Evolutionary conservation across 2,113 vertebrate species (phyloP).

Genomic region (Otus sunia): DNA sequence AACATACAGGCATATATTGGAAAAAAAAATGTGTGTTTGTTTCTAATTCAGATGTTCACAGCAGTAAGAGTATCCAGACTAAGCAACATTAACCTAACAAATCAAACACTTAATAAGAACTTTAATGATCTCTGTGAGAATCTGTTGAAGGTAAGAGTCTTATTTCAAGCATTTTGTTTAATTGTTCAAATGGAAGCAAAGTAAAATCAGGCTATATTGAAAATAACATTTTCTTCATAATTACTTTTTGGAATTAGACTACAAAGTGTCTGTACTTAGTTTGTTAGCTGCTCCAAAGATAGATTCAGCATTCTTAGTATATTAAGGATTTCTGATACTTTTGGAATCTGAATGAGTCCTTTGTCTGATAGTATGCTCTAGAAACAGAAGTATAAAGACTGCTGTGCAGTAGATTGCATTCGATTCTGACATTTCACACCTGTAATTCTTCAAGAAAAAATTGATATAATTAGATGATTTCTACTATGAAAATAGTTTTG

Average conservation of each 20-base stretch:
- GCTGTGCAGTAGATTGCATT: not conserved
- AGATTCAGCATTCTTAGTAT: not conserved
- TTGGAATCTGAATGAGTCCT: not conserved
- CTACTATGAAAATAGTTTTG: not conserved
- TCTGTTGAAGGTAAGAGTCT: constrained; percentile 87
- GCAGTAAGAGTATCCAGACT: constrained; percentile 93
- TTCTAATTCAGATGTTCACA: constrained; percentile 90
- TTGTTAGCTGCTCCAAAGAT: not conserved
- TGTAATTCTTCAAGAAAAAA: not conserved
- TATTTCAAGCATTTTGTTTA: not conserved
- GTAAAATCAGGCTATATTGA: not conserved
- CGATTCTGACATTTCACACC: not conserved
- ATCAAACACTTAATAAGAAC: constrained; percentile 94
- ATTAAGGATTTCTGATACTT: not conserved
- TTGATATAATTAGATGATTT: not conserved
- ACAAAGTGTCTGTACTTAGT: not conserved
- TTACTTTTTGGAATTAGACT: not conserved
- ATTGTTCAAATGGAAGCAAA: not conserved
- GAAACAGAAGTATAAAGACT: not conserved
- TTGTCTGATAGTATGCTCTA: not conserved
- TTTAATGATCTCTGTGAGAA: constrained; percentile 98
- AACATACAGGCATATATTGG: not conserved
- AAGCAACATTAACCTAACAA: constrained; percentile 88
- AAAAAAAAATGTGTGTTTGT: not conserved
- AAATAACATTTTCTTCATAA: not conserved